phyloP scores from a whole-genome alignment of 2,797 vertebrate genomes.

The Sternotherus odoratus region DNA sequence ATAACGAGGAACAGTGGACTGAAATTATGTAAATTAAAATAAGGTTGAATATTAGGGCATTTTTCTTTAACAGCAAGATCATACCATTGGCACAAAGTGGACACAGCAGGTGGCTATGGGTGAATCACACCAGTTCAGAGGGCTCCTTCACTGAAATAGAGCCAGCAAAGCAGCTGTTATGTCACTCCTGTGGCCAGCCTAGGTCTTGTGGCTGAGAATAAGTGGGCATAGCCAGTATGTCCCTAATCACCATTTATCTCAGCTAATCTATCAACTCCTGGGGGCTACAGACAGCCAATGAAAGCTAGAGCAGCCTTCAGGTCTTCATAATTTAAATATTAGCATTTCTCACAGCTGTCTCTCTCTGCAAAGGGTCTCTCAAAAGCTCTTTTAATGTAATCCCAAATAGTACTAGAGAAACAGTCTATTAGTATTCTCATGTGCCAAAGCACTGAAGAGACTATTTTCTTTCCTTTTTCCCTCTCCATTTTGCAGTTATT shows the following conservation, averaged over 20 bases:
- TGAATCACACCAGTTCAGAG: background rate
- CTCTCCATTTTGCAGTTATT: background rate
- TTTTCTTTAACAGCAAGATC: background rate
- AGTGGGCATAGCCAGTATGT: background rate
- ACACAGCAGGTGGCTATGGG: background rate
- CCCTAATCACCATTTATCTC: background rate
- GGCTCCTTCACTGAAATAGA: background rate
- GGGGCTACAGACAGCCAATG: background rate
- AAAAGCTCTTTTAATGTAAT: background rate
- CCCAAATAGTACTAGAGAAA: background rate
- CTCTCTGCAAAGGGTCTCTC: background rate
- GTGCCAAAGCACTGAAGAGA: fast-evolving
- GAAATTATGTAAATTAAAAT: constrained; percentile 4
- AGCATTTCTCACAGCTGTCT: background rate
- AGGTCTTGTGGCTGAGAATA: background rate
- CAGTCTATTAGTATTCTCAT: fast-evolving
- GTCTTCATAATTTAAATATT: background rate
- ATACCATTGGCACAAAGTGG: background rate
- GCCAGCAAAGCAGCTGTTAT: background rate
- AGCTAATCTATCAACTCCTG: fast-evolving
- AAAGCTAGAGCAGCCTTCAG: background rate
- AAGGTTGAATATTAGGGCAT: background rate
- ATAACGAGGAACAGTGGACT: background rate
- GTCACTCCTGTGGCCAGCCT: background rate
- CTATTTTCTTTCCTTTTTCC: fast-evolving